phyloP scores from a whole-genome alignment of 2,888 invertebrate genomes.

The Slavum lentiscoides region DNA sequence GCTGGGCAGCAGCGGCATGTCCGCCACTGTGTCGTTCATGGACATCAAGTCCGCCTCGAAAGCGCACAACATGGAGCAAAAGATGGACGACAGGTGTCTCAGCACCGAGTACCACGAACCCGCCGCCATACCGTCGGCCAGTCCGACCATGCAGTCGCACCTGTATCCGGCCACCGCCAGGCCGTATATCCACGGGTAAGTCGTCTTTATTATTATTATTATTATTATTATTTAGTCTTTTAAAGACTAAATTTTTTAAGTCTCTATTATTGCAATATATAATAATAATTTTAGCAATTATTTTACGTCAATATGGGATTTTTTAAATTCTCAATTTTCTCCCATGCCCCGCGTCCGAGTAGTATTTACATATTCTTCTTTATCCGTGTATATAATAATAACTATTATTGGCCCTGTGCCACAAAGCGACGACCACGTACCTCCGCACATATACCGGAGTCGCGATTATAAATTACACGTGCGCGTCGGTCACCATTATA shows the following conservation, averaged over 20 bases:
- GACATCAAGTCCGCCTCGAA: slow-evolving; percentile 95
- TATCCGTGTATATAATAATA: not conserved
- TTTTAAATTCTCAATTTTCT: too few species aligned
- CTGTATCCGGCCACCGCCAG: slow-evolving; percentile 46
- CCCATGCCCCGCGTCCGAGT: not conserved
- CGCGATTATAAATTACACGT: not conserved
- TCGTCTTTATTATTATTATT: not conserved
- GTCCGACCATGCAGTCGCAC: slow-evolving; percentile 37
- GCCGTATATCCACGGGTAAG: slow-evolving; percentile 49
- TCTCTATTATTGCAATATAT: too few species aligned
- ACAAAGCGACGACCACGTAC: not conserved
- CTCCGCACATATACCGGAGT: not conserved
- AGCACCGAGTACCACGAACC: slow-evolving; percentile 92
- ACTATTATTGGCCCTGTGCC: slow-evolving; percentile 16
- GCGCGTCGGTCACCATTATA: not conserved
- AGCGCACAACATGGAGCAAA: slow-evolving; percentile 88
- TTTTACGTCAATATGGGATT: not conserved
- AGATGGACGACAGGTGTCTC: slow-evolving; percentile 82
- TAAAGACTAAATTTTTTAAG: too few species aligned
- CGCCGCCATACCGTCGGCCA: slow-evolving; percentile 69
- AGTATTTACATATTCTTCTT: not conserved
- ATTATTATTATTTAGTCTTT: too few species aligned
- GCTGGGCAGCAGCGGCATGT: slow-evolving; percentile 69
- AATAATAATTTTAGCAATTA: too few species aligned
- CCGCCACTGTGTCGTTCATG: slow-evolving; percentile 92